Percentiles rank a stretch among this genome's conserved stretches.
phyloP scores from a whole-genome alignment of 2,888 invertebrate genomes.

The Cryptosula pallasiana region DNA sequence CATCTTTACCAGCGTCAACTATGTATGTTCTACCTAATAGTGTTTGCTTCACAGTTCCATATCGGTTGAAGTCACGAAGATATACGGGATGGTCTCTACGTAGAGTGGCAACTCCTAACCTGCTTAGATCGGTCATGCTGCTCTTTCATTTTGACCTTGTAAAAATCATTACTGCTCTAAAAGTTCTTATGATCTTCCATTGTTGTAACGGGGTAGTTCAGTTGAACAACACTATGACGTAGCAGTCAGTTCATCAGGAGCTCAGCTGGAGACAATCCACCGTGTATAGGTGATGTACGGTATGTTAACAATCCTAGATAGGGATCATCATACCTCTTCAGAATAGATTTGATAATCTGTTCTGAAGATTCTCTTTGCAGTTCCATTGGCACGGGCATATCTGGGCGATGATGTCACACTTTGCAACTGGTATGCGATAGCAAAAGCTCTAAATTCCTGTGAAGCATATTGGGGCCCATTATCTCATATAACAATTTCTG shows the following conservation, averaged over 20 bases:
- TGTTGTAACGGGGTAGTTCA: too few species aligned
- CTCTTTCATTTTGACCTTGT: too few species aligned
- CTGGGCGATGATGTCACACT: slow-evolving; percentile 29
- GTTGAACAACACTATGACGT: too few species aligned
- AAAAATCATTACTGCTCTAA: too few species aligned
- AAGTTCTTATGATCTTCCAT: too few species aligned
- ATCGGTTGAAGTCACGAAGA: too few species aligned
- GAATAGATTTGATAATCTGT: not conserved
- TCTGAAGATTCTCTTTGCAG: slow-evolving; percentile 28
- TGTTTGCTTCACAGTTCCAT: too few species aligned
- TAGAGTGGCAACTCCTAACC: too few species aligned
- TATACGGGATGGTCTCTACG: too few species aligned
- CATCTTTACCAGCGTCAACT: too few species aligned
- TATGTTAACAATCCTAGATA: not conserved
- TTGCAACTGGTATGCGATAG: slow-evolving; percentile 28
- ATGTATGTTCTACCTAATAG: too few species aligned
- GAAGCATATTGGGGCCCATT: slow-evolving; percentile 28
- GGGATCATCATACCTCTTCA: not conserved
- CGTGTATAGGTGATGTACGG: not conserved
- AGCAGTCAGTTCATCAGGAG: not conserved
- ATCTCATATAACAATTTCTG: slow-evolving; percentile 27
- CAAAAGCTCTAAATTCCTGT: slow-evolving; percentile 27
- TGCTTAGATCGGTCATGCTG: too few species aligned
- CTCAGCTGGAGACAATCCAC: not conserved
- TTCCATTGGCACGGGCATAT: slow-evolving; percentile 29